Evolutionary conservation across 2,888 invertebrate species (phyloP).

Genomic region (Drosophila multiciliata): DNA sequence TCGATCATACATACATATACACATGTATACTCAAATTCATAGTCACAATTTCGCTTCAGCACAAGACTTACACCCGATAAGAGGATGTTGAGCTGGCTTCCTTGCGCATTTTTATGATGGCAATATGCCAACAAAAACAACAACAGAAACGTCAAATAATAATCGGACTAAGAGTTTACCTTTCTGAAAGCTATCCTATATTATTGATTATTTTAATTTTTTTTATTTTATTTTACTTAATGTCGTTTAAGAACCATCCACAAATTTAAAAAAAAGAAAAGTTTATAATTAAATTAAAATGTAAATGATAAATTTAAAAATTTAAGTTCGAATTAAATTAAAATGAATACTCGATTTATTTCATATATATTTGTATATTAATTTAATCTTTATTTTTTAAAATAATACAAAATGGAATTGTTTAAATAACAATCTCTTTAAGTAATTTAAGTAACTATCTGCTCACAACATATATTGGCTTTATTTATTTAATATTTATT

Average conservation of each 20-base stretch:
- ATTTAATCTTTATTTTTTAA: background rate
- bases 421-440: background rate
- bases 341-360: background rate
- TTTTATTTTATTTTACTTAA: background rate
- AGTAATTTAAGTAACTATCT: background rate
- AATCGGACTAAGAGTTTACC: background rate
- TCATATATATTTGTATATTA: background rate
- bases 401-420: background rate
- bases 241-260: background rate
- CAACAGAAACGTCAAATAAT: conserved; percentile 12
- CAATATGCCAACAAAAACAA: conserved; percentile 47
- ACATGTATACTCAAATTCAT: conserved; percentile 10
- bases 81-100: conserved; percentile 57
- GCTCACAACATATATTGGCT: background rate
- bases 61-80: conserved; percentile 24
- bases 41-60: conserved; percentile 15
- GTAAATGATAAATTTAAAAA: too few relatives aligned
- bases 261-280: background rate
- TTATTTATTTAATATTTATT: background rate
- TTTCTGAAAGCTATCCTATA: background rate
- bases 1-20: background rate
- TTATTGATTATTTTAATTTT: background rate
- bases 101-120: conserved; percentile 47
- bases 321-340: too few relatives aligned
- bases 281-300: background rate